A percentile compares a stretch with the other conserved stretches of the same genome.
Evolutionary conservation across 2,888 invertebrate species (phyloP).

Genomic region (Meganola albula): DNA sequence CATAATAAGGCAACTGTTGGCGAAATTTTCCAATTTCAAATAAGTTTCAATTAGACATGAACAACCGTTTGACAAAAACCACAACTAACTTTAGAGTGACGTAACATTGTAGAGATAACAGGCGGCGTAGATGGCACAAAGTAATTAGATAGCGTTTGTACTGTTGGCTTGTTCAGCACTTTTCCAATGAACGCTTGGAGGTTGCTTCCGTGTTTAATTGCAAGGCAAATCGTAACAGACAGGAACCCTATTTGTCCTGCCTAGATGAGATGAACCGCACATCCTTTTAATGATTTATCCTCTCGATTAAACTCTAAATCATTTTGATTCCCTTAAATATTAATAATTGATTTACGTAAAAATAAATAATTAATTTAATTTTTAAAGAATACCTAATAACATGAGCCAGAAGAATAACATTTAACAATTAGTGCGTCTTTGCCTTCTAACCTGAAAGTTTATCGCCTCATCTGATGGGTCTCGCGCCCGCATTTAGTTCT

Average conservation of each 20-base stretch:
- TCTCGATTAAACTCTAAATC: too few species aligned
- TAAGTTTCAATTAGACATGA: too few species aligned
- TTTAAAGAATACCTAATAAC: too few species aligned
- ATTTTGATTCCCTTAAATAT: too few species aligned
- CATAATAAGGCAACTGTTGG: too few species aligned
- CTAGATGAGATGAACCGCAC: slow-evolving; percentile 58
- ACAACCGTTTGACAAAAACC: slow-evolving; percentile 57
- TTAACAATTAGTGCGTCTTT: too few species aligned
- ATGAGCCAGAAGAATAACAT: too few species aligned
- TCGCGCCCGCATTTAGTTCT: slow-evolving; percentile 45
- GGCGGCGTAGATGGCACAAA: slow-evolving; percentile 50
- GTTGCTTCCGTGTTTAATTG: slow-evolving; percentile 65
- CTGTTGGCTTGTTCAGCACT: slow-evolving; percentile 67
- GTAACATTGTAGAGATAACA: slow-evolving; percentile 51
- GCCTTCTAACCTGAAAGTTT: slow-evolving; percentile 52
- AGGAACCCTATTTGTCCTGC: slow-evolving; percentile 61
- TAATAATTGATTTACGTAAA: too few species aligned
- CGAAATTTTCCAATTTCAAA: too few species aligned
- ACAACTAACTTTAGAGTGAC: slow-evolving; percentile 55
- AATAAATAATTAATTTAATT: too few species aligned
- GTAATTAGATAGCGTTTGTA: slow-evolving; percentile 69
- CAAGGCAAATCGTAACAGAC: slow-evolving; percentile 63
- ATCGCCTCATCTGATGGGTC: slow-evolving; percentile 31
- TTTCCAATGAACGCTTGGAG: slow-evolving; percentile 56
- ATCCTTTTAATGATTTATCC: too few species aligned